Conservation (phyloP, 2,888 invertebrate species). For the Apodemia zela region DNA sequence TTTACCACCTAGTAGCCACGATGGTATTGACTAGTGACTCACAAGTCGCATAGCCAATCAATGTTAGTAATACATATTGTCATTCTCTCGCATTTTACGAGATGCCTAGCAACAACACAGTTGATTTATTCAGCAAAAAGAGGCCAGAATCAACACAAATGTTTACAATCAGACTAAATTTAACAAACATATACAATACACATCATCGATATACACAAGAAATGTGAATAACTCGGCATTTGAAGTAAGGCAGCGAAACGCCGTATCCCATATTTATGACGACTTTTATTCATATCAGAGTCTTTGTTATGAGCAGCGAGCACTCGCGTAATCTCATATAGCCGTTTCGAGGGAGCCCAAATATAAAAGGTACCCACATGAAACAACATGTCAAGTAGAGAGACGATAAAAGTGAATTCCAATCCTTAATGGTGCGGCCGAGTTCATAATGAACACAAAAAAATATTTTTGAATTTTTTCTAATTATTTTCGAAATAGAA, state of each 20-base stretch:
- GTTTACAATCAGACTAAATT: too few relatives aligned
- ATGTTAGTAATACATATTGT: too few relatives aligned
- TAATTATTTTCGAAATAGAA: too few relatives aligned
- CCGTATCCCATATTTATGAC: conserved; percentile 4
- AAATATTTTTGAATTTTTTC: background rate
- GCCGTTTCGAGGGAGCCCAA: conserved; percentile 1
- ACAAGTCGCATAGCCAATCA: too few relatives aligned
- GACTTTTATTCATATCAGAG: conserved; percentile 12
- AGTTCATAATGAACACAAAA: background rate
- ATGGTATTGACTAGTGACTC: too few relatives aligned
- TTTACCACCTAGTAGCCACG: too few relatives aligned
- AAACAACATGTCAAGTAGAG: conserved; percentile 10
- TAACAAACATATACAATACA: too few relatives aligned
- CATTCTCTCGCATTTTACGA: too few relatives aligned
- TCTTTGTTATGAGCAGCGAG: conserved; percentile 1
- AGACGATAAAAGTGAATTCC: conserved; percentile 10
- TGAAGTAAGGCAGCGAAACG: conserved; percentile 1
- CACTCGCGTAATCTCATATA: conserved; percentile 4
- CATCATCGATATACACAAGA: background rate
- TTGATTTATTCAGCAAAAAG: too few relatives aligned
- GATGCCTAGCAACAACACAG: too few relatives aligned
- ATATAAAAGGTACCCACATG: conserved; percentile 10
- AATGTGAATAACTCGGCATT: background rate
- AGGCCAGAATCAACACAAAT: too few relatives aligned
- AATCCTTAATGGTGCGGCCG: background rate